phyloP scores from a whole-genome alignment of 2,797 vertebrate species.

The Apogon talboti region DNA sequence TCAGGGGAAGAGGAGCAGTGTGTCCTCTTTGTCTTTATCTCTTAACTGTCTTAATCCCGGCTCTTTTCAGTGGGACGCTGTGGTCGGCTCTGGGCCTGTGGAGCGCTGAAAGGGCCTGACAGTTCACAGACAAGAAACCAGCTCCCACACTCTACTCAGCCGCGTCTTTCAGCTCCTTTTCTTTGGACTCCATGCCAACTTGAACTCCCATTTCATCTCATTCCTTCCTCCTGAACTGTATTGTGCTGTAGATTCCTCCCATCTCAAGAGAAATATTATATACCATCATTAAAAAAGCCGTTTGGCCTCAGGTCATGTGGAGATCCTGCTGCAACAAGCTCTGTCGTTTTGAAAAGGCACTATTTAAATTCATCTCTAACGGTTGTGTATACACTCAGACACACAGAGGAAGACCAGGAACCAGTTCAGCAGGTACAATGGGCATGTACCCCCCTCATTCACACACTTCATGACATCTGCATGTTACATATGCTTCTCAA shows the following conservation, averaged over 20 bases:
- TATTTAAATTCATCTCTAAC: conserved; percentile 9
- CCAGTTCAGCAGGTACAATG: conserved; percentile 10
- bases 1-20: conserved; percentile 30
- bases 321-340: conserved; percentile 39
- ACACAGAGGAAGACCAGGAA: conserved; percentile 18
- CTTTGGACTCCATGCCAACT: conserved; percentile 37
- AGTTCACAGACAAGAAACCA: conserved; percentile 37
- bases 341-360: conserved; percentile 9
- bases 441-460: not conserved
- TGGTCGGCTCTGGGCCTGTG: conserved; percentile 18
- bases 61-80: conserved; percentile 56
- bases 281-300: conserved; percentile 18
- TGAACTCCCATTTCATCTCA: conserved; percentile 21
- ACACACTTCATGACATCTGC: not conserved
- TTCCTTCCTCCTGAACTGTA: conserved; percentile 20
- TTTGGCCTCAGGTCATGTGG: conserved; percentile 41
- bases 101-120: conserved; percentile 38
- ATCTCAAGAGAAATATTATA: conserved; percentile 9
- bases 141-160: conserved; percentile 22
- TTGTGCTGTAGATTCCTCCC: conserved; percentile 26
- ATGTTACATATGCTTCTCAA: not conserved
- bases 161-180: conserved; percentile 28
- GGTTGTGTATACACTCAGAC: not conserved
- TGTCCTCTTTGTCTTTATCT: conserved; percentile 66
- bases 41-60: conserved; percentile 71